A percentile compares a stretch with the other conserved stretches of the same genome.
These are phyloP conservation scores for Labrus mixtus DNA, from an alignment of 2,113 vertebrate genomes.

Conservation along the genomic window DNA sequence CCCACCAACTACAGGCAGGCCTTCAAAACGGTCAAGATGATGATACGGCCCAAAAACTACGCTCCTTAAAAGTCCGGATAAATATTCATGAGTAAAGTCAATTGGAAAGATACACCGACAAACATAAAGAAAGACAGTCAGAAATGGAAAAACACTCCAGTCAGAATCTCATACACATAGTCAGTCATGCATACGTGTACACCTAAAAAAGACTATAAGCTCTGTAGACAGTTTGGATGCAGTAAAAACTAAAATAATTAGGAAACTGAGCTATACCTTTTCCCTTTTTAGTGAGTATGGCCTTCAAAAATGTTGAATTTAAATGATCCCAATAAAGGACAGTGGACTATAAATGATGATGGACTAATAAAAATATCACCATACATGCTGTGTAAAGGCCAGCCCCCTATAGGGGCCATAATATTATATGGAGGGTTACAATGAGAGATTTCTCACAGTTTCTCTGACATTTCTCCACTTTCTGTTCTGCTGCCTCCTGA, in stretches of 20 bases:
- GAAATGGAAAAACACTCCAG: conserved; percentile 29
- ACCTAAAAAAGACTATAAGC: conserved; percentile 34
- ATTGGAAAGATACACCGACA: background rate
- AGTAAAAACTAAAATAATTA: conserved; percentile 49
- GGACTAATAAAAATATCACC: conserved; percentile 50
- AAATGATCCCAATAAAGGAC: conserved; percentile 64
- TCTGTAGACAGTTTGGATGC: conserved; percentile 54
- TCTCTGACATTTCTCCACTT: conserved; percentile 62
- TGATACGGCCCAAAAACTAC: conserved; percentile 94
- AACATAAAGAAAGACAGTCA: conserved; percentile 29
- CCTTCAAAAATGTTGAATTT: conserved; percentile 58
- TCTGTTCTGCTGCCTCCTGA: conserved; percentile 55
- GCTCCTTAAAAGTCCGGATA: conserved; percentile 77
- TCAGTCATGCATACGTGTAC: conserved; percentile 39
- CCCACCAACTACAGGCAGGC: conserved; percentile 88
- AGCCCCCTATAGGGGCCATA: conserved; percentile 52
- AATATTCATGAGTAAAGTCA: conserved; percentile 4
- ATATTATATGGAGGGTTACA: conserved; percentile 59
- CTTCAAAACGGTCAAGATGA: conserved; percentile 94
- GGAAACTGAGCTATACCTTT: conserved; percentile 29
- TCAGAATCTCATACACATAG: conserved; percentile 30
- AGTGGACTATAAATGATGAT: conserved; percentile 64
- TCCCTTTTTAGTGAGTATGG: conserved; percentile 44
- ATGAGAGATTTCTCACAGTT: conserved; percentile 51
- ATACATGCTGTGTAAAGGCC: conserved; percentile 55